Base-by-base conservation (phyloP, 2,888 invertebrate species). In the Eristalis arbustorum region DNA sequence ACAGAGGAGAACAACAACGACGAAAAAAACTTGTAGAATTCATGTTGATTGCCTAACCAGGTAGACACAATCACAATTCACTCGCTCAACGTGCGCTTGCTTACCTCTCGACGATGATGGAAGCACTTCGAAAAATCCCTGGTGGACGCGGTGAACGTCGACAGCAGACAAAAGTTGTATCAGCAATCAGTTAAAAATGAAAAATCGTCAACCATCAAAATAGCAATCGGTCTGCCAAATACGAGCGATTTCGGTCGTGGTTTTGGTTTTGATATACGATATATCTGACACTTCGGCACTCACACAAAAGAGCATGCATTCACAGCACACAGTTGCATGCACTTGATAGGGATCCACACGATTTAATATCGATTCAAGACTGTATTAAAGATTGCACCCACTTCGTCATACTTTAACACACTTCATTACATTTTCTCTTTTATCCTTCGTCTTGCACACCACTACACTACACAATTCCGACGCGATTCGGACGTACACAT, bases 361-460 rank as follows among this genome's bases (percentile, higher is more conserved):
- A 59, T 40, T 78, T 25, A n/a, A 34, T 78, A 78, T 78, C 66
- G 71, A 72, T 78, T 78, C 56, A 73, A 66, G 37, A 73, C 73
- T 66, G 57, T 40, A 42, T 34, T 73, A 67, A 64, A 85, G 69
- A 74, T 85, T 85, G 85, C 81, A 85, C 82, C 72, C 82, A 71
- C 77, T 78, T 80, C 67, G 75, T 66, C 66, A 71, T 63, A 71
- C 42, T 75, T 75, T 69, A n/a, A 59, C 62, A 49, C 49, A 80
- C 71, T 80, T 77, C 42, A 77, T 73, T 84, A 76, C 49, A 37
- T 77, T 74, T 81, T 77, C 62, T 40, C 68, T 59, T 59, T 68
- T 68, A 80, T 84, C 75, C 66, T 64, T 57, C 25, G n/a, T 6
- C 56, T 62, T 76, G 64, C 69, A 74, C 73, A 77, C 72, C 72